A percentile compares a stretch with the other conserved stretches of the same genome.
Conservation (phyloP, 2,888 invertebrate species). For the Muschampia plurimacula region DNA sequence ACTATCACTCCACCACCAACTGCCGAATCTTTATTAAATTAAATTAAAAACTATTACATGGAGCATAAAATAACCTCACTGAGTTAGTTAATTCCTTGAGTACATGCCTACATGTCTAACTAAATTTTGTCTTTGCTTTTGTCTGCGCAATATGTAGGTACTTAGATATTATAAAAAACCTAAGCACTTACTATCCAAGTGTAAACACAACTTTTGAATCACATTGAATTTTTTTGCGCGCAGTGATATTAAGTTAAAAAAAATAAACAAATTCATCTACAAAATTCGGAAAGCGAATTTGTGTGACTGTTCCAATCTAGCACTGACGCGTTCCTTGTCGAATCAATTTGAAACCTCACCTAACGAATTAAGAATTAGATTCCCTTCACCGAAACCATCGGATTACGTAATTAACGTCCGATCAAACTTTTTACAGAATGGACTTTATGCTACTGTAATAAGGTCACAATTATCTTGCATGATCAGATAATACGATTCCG, state of each 20-base stretch:
- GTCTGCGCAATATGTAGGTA: too few species aligned
- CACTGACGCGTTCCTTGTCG: conserved; percentile 20
- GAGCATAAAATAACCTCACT: too few species aligned
- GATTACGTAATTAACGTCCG: conserved; percentile 50
- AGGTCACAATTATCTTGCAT: conserved; percentile 50
- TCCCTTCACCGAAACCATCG: conserved; percentile 39
- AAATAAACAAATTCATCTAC: not conserved
- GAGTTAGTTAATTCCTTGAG: too few species aligned
- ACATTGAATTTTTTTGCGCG: not conserved
- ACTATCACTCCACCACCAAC: too few species aligned
- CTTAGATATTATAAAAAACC: too few species aligned
- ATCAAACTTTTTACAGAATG: conserved; percentile 17
- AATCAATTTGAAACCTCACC: conserved; percentile 47
- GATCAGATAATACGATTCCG: conserved; percentile 59
- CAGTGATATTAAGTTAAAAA: not conserved
- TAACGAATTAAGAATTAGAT: conserved; percentile 41
- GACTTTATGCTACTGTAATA: conserved; percentile 51
- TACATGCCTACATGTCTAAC: too few species aligned
- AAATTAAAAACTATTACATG: too few species aligned
- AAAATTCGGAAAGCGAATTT: not conserved
- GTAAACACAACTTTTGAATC: too few species aligned
- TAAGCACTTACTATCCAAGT: too few species aligned
- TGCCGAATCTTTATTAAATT: too few species aligned
- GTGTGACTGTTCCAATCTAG: not conserved
- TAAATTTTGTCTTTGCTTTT: too few species aligned